phyloP scores from a whole-genome alignment of 2,113 vertebrate genomes.

The Scolopax mira region DNA sequence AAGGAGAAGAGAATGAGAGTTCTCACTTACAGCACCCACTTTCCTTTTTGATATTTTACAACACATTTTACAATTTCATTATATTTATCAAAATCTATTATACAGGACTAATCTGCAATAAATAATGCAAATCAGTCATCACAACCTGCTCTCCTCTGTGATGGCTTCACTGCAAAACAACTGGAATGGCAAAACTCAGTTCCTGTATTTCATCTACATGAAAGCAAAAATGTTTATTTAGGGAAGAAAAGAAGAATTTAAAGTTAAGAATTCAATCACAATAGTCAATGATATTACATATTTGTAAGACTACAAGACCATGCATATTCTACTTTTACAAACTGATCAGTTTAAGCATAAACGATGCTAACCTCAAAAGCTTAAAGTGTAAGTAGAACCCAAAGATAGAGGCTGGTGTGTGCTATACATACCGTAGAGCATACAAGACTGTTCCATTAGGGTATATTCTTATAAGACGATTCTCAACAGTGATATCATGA shows the following conservation, averaged over 20 bases:
- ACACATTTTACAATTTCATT: background rate
- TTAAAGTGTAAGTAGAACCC: background rate
- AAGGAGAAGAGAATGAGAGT: background rate
- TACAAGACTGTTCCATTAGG: constrained; percentile 91
- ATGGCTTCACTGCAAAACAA: background rate
- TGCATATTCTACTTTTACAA: background rate
- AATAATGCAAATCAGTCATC: background rate
- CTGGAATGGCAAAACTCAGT: background rate
- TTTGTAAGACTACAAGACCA: background rate
- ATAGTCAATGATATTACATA: background rate
- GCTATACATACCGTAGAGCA: constrained; percentile 80
- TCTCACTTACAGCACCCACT: background rate
- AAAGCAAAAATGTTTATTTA: background rate
- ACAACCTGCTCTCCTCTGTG: background rate
- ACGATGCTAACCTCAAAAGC: background rate
- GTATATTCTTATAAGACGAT: constrained; percentile 90
- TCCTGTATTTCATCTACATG: background rate
- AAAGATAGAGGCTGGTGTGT: background rate
- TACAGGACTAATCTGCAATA: background rate
- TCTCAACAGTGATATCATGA: constrained; percentile 91
- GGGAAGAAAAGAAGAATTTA: background rate
- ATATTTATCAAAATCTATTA: background rate
- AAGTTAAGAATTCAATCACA: background rate
- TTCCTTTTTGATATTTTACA: background rate
- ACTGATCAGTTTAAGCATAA: background rate